These are phyloP conservation scores for Cryptoblepharus egeriae DNA, from an alignment of 2,797 vertebrate genomes.

Conservation along the genomic window DNA sequence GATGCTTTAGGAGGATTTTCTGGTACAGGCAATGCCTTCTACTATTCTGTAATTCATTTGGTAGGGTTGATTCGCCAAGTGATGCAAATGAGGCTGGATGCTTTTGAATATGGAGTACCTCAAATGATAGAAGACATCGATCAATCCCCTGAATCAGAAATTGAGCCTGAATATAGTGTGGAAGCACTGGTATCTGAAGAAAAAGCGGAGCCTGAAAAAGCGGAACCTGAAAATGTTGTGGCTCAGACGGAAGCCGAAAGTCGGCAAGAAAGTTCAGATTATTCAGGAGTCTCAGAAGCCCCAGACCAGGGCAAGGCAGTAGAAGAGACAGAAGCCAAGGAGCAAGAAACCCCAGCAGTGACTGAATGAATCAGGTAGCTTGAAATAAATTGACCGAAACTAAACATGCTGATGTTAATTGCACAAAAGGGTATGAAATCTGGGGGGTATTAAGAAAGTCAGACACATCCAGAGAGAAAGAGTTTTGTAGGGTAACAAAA, in stretches of 20 bases:
- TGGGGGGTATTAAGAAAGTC: neutral
- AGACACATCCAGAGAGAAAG: too few species aligned
- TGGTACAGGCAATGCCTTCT: too few species aligned
- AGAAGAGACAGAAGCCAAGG: neutral
- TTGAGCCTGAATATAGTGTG: accelerated
- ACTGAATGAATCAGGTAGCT: neutral
- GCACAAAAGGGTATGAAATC: neutral
- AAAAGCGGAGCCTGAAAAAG: accelerated
- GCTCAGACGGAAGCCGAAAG: neutral
- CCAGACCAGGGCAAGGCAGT: neutral
- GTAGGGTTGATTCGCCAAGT: slow-evolving; percentile 83
- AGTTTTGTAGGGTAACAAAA: neutral
- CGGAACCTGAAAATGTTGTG: accelerated
- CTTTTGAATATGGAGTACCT: slow-evolving; percentile 31
- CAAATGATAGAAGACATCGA: neutral
- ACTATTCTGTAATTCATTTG: slow-evolving; percentile 34
- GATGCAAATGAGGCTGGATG: slow-evolving; percentile 63
- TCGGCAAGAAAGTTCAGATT: neutral
- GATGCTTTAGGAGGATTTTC: too few species aligned
- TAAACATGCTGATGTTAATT: neutral
- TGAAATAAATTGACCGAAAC: neutral
- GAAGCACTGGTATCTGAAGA: accelerated
- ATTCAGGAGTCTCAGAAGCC: neutral
- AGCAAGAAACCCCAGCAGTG: neutral
- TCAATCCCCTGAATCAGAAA: neutral